phyloP scores from a whole-genome alignment of 1,140 invertebrate species.

The Galleria mellonella region DNA sequence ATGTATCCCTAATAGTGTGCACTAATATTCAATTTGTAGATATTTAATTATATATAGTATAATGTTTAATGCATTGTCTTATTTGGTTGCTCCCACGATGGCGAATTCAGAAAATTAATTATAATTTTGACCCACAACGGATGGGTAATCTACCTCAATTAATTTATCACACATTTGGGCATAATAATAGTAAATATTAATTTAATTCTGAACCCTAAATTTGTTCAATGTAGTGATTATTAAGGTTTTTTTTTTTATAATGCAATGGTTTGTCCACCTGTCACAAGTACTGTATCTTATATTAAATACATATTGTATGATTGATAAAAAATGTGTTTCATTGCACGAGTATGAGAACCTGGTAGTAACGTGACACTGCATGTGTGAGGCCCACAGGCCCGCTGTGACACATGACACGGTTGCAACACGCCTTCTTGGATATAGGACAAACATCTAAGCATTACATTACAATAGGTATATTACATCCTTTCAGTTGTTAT shows the following conservation, averaged over 20 bases:
- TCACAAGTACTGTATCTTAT: conserved; percentile 73
- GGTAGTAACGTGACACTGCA: too few relatives aligned
- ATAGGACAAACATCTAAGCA: too few relatives aligned
- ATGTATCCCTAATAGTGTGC: conserved; percentile 56
- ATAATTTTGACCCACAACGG: conserved; percentile 54
- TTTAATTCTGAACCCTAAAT: conserved; percentile 50
- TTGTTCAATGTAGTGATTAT: conserved; percentile 61
- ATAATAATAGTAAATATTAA: conserved; percentile 63
- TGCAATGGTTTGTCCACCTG: conserved; percentile 67
- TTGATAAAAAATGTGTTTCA: conserved; percentile 61
- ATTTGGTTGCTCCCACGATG: conserved; percentile 55
- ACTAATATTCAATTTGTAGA: conserved; percentile 71
- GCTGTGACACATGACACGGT: too few relatives aligned
- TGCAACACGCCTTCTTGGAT: too few relatives aligned
- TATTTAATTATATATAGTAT: conserved; percentile 74
- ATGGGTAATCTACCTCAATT: conserved; percentile 69
- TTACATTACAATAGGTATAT: too few relatives aligned
- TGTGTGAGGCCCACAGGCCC: too few relatives aligned
- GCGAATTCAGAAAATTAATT: conserved; percentile 56
- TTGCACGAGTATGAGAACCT: conserved; percentile 9
- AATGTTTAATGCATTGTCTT: conserved; percentile 66
- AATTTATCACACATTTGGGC: conserved; percentile 71
- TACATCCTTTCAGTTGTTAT: too few relatives aligned
- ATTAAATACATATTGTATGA: conserved; percentile 74
- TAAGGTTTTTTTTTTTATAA: conserved; percentile 48